phyloP scores from a whole-genome alignment of 1,140 invertebrate species.

The Aphelinus certus region DNA sequence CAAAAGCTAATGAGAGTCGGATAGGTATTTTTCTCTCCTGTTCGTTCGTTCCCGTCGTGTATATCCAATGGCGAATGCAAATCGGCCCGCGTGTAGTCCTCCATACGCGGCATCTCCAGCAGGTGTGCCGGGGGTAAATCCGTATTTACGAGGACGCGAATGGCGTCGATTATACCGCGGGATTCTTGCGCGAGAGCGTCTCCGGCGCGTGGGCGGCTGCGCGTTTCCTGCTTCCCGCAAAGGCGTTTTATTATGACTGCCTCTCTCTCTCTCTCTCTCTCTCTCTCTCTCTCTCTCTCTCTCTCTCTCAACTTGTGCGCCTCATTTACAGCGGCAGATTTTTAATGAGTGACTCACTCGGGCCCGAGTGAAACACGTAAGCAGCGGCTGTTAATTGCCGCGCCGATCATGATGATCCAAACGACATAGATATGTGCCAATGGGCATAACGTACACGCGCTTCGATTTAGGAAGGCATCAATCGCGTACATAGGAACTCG shows the following conservation, averaged over 20 bases:
- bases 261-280: too few relatives aligned
- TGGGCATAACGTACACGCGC: not conserved
- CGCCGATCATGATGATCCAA: not conserved
- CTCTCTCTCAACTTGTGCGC: too few relatives aligned
- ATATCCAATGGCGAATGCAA: too few relatives aligned
- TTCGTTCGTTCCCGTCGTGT: too few relatives aligned
- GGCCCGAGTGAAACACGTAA: not conserved
- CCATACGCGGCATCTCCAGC: not conserved
- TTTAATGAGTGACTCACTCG: constrained; percentile 14
- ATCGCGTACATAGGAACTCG: not conserved
- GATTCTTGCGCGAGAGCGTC: not conserved
- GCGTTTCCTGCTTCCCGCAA: constrained; percentile 36
- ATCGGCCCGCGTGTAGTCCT: too few relatives aligned
- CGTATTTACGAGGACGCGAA: constrained; percentile 32
- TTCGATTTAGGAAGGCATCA: constrained; percentile 28
- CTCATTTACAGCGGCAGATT: not conserved
- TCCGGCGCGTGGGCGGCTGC: constrained; percentile 14
- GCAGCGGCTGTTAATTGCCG: constrained; percentile 8
- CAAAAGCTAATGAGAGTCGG: too few relatives aligned
- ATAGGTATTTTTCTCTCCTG: too few relatives aligned
- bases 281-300: too few relatives aligned
- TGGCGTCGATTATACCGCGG: constrained; percentile 30
- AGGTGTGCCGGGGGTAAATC: constrained; percentile 30
- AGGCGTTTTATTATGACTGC: constrained; percentile 21
- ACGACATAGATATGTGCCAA: not conserved